Evolutionary conservation across 2,888 invertebrate genomes (phyloP).

Genomic region (Pammene fasciana): DNA sequence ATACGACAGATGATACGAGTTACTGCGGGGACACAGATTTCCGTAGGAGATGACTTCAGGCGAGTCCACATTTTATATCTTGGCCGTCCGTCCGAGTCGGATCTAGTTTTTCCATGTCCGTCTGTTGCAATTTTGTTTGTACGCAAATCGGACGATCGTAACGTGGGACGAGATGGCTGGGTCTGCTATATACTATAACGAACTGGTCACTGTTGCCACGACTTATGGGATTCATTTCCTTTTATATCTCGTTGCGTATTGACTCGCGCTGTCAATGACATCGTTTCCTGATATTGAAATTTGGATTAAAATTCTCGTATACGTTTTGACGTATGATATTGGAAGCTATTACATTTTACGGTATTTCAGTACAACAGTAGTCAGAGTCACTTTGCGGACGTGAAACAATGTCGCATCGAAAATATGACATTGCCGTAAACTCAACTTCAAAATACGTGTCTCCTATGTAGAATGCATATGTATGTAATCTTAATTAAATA

Average conservation of each 20-base stretch:
- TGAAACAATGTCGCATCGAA: too few species aligned
- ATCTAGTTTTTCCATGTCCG: slow-evolving; percentile 59
- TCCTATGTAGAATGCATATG: too few species aligned
- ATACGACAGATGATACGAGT: slow-evolving; percentile 16
- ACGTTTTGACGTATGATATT: background rate
- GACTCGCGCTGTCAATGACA: slow-evolving; percentile 40
- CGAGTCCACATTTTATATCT: slow-evolving; percentile 67
- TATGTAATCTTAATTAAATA: too few species aligned
- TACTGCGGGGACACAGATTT: slow-evolving; percentile 54
- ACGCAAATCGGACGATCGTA: slow-evolving; percentile 75
- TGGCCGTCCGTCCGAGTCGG: slow-evolving; percentile 56
- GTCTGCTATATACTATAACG: slow-evolving; percentile 53
- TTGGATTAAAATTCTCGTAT: background rate
- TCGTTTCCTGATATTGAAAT: slow-evolving; percentile 17
- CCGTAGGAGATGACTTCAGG: slow-evolving; percentile 70
- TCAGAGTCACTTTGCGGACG: too few species aligned
- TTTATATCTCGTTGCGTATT: slow-evolving; percentile 43
- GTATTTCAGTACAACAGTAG: too few species aligned
- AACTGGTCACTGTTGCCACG: slow-evolving; percentile 59
- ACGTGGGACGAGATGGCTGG: slow-evolving; percentile 63
- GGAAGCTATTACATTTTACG: background rate
- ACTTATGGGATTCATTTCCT: slow-evolving; percentile 75
- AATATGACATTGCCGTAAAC: too few species aligned
- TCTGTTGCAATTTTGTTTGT: slow-evolving; percentile 69
- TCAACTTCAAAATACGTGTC: too few species aligned